phyloP scores from a whole-genome alignment of 2,888 invertebrate species.

The Machimus atricapillus region DNA sequence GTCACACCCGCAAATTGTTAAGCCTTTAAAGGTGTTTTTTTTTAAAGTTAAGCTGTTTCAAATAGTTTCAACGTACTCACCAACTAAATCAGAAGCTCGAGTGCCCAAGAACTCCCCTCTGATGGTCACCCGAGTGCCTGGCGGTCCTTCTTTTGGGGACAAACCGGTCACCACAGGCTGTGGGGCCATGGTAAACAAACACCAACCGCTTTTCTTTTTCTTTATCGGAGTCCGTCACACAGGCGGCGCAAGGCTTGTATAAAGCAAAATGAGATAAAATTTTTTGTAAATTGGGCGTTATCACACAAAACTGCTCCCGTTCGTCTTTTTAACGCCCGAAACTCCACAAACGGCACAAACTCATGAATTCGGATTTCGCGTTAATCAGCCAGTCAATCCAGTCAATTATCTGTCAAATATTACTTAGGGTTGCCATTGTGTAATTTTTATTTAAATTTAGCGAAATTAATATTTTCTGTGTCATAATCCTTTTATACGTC shows the following conservation, averaged over 20 bases:
- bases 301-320: neutral
- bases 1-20: constrained; percentile 95
- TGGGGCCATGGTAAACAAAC: constrained; percentile 68
- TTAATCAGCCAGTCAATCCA: neutral
- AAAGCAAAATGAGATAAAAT: neutral
- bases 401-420: neutral
- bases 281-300: neutral
- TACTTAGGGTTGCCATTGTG: neutral
- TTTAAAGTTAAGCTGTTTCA: neutral
- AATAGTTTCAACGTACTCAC: constrained; percentile 63
- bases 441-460: neutral
- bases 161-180: constrained; percentile 93
- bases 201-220: neutral
- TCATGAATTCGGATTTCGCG: neutral
- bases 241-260: neutral
- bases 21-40: constrained; percentile 66
- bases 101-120: constrained; percentile 94
- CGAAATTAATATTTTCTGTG: too few species aligned
- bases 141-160: constrained; percentile 98
- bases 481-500: too few species aligned
- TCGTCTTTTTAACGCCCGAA: neutral
- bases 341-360: neutral
- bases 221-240: neutral
- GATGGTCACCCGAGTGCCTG: constrained; percentile 93
- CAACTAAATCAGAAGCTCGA: constrained; percentile 83